These are phyloP conservation scores for Vanacampus margaritifer DNA, from an alignment of 2,113 vertebrate species.

Conservation along the genomic window DNA sequence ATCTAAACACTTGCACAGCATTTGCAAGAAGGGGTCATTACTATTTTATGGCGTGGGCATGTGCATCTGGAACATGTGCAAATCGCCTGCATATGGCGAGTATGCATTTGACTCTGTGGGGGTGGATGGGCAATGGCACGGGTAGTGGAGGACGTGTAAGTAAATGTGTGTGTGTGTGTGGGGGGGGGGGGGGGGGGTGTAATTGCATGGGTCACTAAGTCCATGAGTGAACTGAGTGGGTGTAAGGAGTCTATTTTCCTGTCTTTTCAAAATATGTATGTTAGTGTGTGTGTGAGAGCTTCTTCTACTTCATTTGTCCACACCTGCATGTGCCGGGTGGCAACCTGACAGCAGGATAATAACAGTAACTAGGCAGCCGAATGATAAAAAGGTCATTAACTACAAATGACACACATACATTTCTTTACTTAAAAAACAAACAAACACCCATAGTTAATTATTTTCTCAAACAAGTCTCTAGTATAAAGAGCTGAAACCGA, in stretches of 20 bases:
- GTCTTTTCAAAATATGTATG: conserved; percentile 17
- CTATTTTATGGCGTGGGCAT: conserved; percentile 31
- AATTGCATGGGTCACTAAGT: conserved; percentile 13
- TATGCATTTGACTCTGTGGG: conserved; percentile 17
- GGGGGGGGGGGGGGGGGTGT: background rate
- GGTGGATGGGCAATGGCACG: conserved; percentile 13
- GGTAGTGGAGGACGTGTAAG: background rate
- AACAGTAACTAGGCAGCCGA: conserved; percentile 2
- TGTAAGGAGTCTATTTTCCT: conserved; percentile 39
- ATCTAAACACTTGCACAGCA: background rate
- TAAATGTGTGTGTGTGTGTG: too few relatives aligned
- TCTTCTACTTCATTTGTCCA: background rate
- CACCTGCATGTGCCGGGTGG: conserved; percentile 7
- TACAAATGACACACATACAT: background rate
- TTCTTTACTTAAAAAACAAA: background rate
- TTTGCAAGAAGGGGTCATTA: conserved; percentile 1
- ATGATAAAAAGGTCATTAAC: background rate
- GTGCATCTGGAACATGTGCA: conserved; percentile 3
- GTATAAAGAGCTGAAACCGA: background rate
- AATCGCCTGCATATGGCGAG: conserved; percentile 16
- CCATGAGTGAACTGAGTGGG: conserved; percentile 9
- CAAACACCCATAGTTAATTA: background rate
- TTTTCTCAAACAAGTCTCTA: background rate
- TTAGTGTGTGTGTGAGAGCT: conserved; percentile 3
- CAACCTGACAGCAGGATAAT: conserved; percentile 17